Base-by-base conservation (phyloP, 2,113 vertebrate genomes). In the Hepsetus odoe region DNA sequence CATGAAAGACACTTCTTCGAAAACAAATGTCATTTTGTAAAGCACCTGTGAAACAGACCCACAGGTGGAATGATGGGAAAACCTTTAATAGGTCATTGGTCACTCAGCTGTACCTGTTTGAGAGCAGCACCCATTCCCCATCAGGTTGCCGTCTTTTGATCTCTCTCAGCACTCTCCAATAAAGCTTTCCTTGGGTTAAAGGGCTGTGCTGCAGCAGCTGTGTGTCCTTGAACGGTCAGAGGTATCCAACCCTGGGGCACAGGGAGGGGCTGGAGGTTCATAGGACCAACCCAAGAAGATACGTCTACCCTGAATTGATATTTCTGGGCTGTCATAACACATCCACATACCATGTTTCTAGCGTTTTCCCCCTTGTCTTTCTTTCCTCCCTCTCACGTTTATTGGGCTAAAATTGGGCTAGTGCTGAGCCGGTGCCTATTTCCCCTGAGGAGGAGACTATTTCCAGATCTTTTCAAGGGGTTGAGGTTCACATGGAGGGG, bases 391-490 rank as follows among this genome's bases (percentile, higher is more conserved):
- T 73, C 38, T 83, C 72, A 64, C 69, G 56, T 76, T 78, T 62
- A 64, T 24, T 51, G 58, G 61, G 62, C 78, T 73, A 75, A 84
- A 86, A 84, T 82, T 53, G 83, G 85, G 83, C 76, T 85, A 85
- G 58, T 51, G 6, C 71, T 73, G 65, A 65, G 76, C 76, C 38
- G 66, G 42, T 55, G 64, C 49, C 69, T 30, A 53, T 80, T 84
- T 80, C 85, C 79, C 83, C 71, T 22, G 83, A 82, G 80, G 66
- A 74, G 62, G 72, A 72, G 73, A 65, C 83, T 85, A 86, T 82
- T 88, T 88, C 70, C 80, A 88, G 78, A 85, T 85, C 85, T 84
- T 75, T 82, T 71, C 28, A 13, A 67, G 55, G 74, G 80, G 72
- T 79, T 61, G 40, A 59, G 42, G 84, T 80, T 85, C 80, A 85